Evolutionary conservation across 1,140 invertebrate species (phyloP).

Genomic region (Acarapis woodi): DNA sequence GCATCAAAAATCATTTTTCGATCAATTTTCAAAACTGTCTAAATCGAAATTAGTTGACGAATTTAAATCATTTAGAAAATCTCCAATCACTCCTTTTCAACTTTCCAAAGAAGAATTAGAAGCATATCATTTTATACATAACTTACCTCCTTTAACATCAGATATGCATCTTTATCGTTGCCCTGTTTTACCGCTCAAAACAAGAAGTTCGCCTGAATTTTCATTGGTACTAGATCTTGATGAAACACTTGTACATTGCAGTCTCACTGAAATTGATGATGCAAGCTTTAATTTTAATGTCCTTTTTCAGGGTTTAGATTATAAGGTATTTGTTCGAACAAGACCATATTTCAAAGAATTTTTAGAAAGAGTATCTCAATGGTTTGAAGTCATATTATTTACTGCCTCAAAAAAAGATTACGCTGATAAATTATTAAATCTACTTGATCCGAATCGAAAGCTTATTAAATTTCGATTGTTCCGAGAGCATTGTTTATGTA

Average conservation of each 20-base stretch:
- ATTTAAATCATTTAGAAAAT: too few relatives aligned
- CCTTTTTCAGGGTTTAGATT: slow-evolving; percentile 61
- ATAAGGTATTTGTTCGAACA: slow-evolving; percentile 58
- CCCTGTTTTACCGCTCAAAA: slow-evolving; percentile 50
- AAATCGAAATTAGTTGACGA: too few relatives aligned
- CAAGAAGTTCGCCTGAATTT: slow-evolving; percentile 67
- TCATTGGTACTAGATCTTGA: slow-evolving; percentile 68
- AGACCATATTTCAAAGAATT: slow-evolving; percentile 72
- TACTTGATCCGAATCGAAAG: slow-evolving; percentile 58
- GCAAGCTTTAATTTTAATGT: slow-evolving; percentile 80
- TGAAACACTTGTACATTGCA: slow-evolving; percentile 86
- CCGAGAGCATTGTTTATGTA: slow-evolving; percentile 75
- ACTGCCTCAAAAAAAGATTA: slow-evolving; percentile 87
- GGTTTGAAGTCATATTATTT: slow-evolving; percentile 85
- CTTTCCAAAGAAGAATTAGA: slow-evolving; percentile 7
- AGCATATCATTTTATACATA: slow-evolving; percentile 56
- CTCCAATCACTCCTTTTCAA: too few relatives aligned
- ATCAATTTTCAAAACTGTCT: too few relatives aligned
- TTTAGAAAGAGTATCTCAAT: slow-evolving; percentile 51
- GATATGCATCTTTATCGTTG: slow-evolving; percentile 54
- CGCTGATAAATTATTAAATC: slow-evolving; percentile 71
- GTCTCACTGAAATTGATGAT: slow-evolving; percentile 61
- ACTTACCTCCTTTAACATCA: slow-evolving; percentile 55
- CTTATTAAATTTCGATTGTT: slow-evolving; percentile 75
- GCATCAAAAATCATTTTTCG: too few relatives aligned